phyloP scores from a whole-genome alignment of 2,797 vertebrate species.

The Danio tinwini region DNA sequence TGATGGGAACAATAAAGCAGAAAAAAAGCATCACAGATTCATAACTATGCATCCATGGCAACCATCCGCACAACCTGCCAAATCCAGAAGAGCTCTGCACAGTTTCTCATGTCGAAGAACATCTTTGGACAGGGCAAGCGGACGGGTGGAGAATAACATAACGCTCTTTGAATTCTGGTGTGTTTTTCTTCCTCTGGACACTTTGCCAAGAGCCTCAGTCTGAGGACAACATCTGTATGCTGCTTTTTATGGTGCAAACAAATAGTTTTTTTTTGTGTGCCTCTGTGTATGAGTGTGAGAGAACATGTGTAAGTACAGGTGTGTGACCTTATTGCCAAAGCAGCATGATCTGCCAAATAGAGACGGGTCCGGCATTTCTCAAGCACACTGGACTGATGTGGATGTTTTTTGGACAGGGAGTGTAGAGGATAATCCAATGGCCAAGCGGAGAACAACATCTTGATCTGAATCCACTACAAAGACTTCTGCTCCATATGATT shows the following conservation, averaged over 20 bases:
- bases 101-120: conserved; percentile 32
- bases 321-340: conserved; percentile 17
- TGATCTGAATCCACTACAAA: conserved; percentile 34
- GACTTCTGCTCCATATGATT: conserved; percentile 15
- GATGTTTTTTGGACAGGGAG: conserved; percentile 2
- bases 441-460: conserved; percentile 49
- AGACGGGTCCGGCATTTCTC: background rate
- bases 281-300: background rate
- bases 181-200: conserved; percentile 1
- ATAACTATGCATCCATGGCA: conserved; percentile 27
- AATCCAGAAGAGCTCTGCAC: conserved; percentile 19
- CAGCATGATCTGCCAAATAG: conserved; percentile 29
- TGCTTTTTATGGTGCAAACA: conserved; percentile 14
- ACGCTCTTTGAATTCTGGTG: conserved; percentile 13
- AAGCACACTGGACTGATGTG: conserved; percentile 21
- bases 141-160: conserved; percentile 45
- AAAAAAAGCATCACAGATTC: conserved; percentile 24
- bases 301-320: conserved; percentile 20
- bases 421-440: conserved; percentile 37
- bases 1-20: conserved; percentile 39
- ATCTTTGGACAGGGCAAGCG: conserved; percentile 16
- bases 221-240: conserved; percentile 25
- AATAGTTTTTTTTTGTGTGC: background rate
- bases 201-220: conserved; percentile 17
- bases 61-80: conserved; percentile 30